A percentile compares a stretch with the other conserved stretches of the same genome.
These are phyloP conservation scores for Odontomachus brunneus DNA, from an alignment of 1,140 invertebrate genomes.

Conservation along the genomic window DNA sequence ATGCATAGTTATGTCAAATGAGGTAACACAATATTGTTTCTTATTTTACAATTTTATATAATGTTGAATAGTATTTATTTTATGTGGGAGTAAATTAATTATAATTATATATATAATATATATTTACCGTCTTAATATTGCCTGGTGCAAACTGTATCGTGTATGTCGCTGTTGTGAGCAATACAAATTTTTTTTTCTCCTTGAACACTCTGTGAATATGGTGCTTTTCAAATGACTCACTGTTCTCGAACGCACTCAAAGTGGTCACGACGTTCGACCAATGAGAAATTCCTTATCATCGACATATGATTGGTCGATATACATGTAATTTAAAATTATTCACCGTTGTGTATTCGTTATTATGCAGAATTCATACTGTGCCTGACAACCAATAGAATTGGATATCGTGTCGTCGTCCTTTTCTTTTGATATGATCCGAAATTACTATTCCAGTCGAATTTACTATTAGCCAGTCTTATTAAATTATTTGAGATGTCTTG, in stretches of 20 bases:
- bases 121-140: conserved; percentile 41
- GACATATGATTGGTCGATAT: no score
- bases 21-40: not conserved
- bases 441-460: no score
- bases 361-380: no score
- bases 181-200: conserved; percentile 30
- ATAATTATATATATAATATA: conserved; percentile 7
- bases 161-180: conserved; percentile 21
- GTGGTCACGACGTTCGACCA: conserved; percentile 3
- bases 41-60: not conserved
- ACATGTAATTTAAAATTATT: no score
- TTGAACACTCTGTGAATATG: conserved; percentile 15
- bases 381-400: no score
- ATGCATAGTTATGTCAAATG: not conserved
- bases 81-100: not conserved
- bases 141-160: not conserved
- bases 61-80: not conserved
- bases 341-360: no score
- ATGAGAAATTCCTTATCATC: no score
- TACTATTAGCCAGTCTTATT: no score
- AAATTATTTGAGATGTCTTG: no score
- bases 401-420: no score
- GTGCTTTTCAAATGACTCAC: conserved; percentile 16
- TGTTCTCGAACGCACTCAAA: not conserved
- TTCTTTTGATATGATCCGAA: no score